Base-by-base conservation (phyloP, 2,888 invertebrate species). In the Drosophila colorata region DNA sequence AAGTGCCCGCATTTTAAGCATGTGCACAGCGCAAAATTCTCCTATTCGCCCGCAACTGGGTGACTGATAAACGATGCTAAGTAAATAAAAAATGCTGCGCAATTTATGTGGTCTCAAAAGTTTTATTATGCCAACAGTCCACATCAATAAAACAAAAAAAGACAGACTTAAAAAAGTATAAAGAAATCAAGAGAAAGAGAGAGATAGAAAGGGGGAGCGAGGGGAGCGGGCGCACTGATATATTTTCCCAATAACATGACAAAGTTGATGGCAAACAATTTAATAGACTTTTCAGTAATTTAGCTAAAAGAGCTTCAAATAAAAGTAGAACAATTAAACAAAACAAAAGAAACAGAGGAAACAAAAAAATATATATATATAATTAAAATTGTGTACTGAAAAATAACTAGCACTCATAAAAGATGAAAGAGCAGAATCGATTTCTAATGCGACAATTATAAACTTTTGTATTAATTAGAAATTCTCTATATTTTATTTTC, bases 51-150 rank as follows among this genome's bases (percentile, higher is more conserved):
- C 23, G 46, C 38, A 23, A 55, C 57, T 65, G 78, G 79, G 48
- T 28, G 69, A 49, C 82, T 88, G 82, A 82, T 82, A 82, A 88
- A 82, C 84, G 82, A 76, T 69, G 84, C 78, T 80, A 64, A 66
- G 87, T 66, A 82, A 82, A 82, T 87, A 87, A 79, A 82, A 87
- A 83, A 84, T 78, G 80, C 67, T 69, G 37, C 23, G 69, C 82
- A 82, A 83, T 83, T 85, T 83, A 83, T 85, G 82, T 83, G 85
- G 79, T 81, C 73, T 69, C 67, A 80, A 81, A 80, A 78, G 78
- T 84, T 81, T 71, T 81, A 80, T 83, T 77, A 63, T 76, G 69
- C 63, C 60, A 63, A 49, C 18, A 72, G 55, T 68, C 51, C 51
- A 55, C 64, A 75, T 65, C 66, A 56, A 70, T 65, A 66, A 76